phyloP scores from a whole-genome alignment of 2,888 invertebrate species.

The Podotricha telesiphe region DNA sequence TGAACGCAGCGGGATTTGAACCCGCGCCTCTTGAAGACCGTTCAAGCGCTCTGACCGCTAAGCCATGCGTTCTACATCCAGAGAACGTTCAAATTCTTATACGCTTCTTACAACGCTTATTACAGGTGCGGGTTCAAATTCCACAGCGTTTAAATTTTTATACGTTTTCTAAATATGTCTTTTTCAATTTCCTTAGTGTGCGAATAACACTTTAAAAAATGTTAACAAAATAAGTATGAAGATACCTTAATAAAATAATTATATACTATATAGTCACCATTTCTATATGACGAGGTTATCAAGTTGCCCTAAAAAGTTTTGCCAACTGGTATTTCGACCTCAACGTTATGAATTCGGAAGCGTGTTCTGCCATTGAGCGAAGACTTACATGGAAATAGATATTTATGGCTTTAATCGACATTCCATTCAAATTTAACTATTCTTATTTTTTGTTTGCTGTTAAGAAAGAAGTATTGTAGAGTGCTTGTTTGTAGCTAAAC shows the following conservation, averaged over 20 bases:
- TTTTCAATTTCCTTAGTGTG: too few species aligned
- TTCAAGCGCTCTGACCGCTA: too few species aligned
- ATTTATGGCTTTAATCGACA: conserved; percentile 32
- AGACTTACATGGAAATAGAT: conserved; percentile 37
- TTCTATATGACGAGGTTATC: conserved; percentile 36
- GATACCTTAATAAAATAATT: not conserved
- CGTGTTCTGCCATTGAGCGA: conserved; percentile 41
- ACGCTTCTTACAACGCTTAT: too few species aligned
- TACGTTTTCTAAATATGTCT: too few species aligned
- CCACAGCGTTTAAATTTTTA: too few species aligned
- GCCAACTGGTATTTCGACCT: conserved; percentile 39
- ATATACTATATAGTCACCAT: not conserved
- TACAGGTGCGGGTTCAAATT: too few species aligned
- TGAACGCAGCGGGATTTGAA: too few species aligned
- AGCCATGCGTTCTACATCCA: too few species aligned
- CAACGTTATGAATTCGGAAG: conserved; percentile 47
- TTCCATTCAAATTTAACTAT: conserved; percentile 23
- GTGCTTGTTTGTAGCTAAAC: not conserved
- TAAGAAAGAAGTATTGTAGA: not conserved
- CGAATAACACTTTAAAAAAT: too few species aligned
- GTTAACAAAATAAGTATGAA: too few species aligned
- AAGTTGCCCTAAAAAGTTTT: conserved; percentile 44
- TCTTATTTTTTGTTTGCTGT: not conserved
- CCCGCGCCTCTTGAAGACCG: too few species aligned
- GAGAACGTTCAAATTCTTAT: too few species aligned